Conservation (phyloP, 2,888 invertebrate genomes). For the Lomographa bimaculata region DNA sequence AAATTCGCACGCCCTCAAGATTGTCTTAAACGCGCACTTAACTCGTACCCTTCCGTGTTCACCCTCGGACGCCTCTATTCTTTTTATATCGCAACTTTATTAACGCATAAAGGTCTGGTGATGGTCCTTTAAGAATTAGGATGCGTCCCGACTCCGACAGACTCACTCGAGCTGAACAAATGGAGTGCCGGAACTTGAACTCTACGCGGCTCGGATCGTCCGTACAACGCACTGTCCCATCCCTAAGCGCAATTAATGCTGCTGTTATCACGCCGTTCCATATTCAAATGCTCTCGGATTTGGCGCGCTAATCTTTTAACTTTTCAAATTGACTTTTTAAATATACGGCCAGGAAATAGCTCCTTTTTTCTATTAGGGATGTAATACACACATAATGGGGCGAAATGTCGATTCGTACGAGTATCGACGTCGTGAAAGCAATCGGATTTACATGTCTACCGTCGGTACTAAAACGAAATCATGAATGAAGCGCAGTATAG, state of each 20-base stretch:
- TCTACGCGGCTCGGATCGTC: conserved; percentile 38
- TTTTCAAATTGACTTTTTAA: conserved; percentile 38
- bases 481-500: conserved; percentile 82
- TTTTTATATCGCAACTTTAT: conserved; percentile 84
- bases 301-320: conserved; percentile 36
- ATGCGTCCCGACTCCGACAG: conserved; percentile 72
- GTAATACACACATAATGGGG: conserved; percentile 73
- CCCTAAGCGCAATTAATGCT: conserved; percentile 69
- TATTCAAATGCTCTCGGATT: conserved; percentile 64
- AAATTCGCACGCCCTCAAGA: conserved; percentile 82
- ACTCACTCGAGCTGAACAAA: conserved; percentile 74
- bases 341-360: conserved; percentile 25
- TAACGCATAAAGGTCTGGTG: conserved; percentile 83
- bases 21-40: conserved; percentile 81
- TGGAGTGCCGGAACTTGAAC: conserved; percentile 68
- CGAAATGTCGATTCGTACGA: conserved; percentile 61
- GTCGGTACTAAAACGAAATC: conserved; percentile 81
- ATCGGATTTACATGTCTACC: conserved; percentile 82
- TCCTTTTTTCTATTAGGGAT: conserved; percentile 64
- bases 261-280: conserved; percentile 64
- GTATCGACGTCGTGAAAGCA: conserved; percentile 72
- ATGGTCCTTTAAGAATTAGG: conserved; percentile 83
- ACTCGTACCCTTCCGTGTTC: conserved; percentile 74
- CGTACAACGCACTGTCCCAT: conserved; percentile 51
- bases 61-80: conserved; percentile 81